Conservation (phyloP, 2,797 vertebrate genomes). For the Rhodeus uyekii region DNA sequence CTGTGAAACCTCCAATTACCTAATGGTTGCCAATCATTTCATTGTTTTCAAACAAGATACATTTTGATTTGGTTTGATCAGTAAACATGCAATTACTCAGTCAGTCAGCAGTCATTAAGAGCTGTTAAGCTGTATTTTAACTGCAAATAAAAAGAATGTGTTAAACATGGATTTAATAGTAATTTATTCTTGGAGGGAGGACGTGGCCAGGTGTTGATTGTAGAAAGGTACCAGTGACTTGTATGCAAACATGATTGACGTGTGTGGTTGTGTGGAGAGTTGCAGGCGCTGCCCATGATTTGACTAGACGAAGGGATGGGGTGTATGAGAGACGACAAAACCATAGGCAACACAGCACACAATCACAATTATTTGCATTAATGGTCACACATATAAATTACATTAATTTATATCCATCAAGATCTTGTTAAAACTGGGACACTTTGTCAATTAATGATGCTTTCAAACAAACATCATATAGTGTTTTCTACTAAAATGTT, state of each 20-base stretch:
- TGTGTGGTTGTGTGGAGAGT: constrained; percentile 9
- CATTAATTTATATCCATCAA: constrained; percentile 12
- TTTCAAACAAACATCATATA: neutral
- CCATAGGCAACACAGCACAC: constrained; percentile 61
- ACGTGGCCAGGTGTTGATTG: neutral
- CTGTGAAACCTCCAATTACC: neutral
- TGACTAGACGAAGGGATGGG: constrained; percentile 65
- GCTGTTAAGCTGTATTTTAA: neutral
- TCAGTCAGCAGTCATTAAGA: neutral
- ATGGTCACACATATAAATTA: constrained; percentile 32
- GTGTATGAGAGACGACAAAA: constrained; percentile 49
- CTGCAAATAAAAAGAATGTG: neutral
- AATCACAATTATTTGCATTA: constrained; percentile 73
- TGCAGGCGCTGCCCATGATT: constrained; percentile 63
- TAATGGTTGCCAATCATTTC: neutral
- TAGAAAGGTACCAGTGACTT: neutral
- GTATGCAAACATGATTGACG: constrained; percentile 15
- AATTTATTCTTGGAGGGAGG: neutral
- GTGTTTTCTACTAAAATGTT: neutral
- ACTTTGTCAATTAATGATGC: neutral
- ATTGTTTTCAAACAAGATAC: neutral
- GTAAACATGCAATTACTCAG: neutral
- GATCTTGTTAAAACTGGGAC: neutral
- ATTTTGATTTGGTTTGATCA: constrained; percentile 5
- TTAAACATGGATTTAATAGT: neutral